Evolutionary conservation across 2,888 invertebrate genomes (phyloP), one percentile per base, ranked within the genome.

Genomic region (Chaetogeoica ovagalla): DNA sequence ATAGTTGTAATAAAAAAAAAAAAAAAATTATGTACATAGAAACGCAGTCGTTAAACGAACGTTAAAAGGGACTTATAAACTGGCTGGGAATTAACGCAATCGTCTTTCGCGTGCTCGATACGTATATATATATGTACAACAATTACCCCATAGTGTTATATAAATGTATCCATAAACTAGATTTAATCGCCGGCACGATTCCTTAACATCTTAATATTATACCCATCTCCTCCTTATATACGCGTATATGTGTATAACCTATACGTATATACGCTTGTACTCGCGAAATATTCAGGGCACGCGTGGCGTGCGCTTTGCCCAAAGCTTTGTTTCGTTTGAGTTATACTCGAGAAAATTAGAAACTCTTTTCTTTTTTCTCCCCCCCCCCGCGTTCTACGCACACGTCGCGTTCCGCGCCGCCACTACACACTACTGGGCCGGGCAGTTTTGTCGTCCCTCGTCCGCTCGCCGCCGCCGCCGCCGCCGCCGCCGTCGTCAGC

Each of bases 81-180:
- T 0, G 43, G 19, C 69, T 62, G 62, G 62, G 11, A 52, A 70
- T 70, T 77, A 62, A 77, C 77, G n/a, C 70, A 13, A 68, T 60
- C 68, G 37, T 37, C 52, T 8, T 62, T 57, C 30, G 30, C 59
- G 43, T 68, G 60, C 43, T 5, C 70, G 62, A 77, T 77, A 77
- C n/a, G n/a, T n/a, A n/a, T n/a, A n/a, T n/a, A n/a, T n/a, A n/a
- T n/a, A n/a, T n/a, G n/a, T 30, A 30, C 62, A 21, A 70, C 62
- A 77, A 70, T 62, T 70, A 62, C 77, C 55, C 69, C 3, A 30
- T 30, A 62, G 60, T 19, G 62, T 55, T 43, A 60, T 68, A 43
- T 69, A 76, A n/a, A 76, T 62, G 62, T 63, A 55, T 77, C 77
- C 77, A 70, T 77, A 77, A 77, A 77, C 70, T 70, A 70, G 60